phyloP scores from a whole-genome alignment of 2,113 vertebrate species.

The Pomatostomus ruficeps region DNA sequence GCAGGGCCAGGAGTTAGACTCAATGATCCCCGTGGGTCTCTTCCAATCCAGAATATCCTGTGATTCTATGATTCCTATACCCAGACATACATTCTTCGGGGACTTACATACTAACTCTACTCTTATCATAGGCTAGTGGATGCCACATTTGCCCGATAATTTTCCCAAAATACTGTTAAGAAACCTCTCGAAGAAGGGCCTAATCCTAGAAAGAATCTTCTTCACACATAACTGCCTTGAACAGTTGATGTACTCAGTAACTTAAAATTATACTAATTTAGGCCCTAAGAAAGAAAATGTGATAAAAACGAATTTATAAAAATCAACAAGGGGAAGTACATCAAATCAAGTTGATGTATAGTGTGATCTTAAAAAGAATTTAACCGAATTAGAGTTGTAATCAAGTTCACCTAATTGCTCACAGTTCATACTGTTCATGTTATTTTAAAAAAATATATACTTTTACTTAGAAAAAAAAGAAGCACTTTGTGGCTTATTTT shows the following conservation, averaged over 20 bases:
- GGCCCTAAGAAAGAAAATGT: neutral
- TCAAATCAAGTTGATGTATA: neutral
- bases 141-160: neutral
- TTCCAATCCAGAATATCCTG: neutral
- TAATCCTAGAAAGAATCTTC: neutral
- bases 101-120: neutral
- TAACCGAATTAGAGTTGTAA: neutral
- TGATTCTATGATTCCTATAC: neutral
- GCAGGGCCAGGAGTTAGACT: neutral
- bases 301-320: neutral
- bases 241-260: neutral
- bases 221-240: neutral
- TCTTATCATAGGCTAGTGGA: neutral
- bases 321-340: neutral
- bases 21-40: neutral
- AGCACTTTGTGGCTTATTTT: neutral
- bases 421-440: neutral
- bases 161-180: neutral
- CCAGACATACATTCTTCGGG: neutral
- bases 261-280: neutral
- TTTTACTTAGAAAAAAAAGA: neutral
- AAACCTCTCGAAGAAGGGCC: neutral
- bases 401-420: neutral
- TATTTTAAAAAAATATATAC: neutral
- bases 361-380: neutral